Evolutionary conservation across 2,113 vertebrate species (phyloP).

Genomic region (Sus scrofa): T2T-Sscrofa CM000813.6:43451001-43451500

Average conservation of each 20-base stretch:
- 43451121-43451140: background rate
- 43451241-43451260: background rate
- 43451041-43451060: background rate
- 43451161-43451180: background rate
- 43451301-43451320: too few relatives aligned
- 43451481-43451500: too few relatives aligned
- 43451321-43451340: too few relatives aligned
- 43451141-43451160: background rate
- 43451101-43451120: background rate
- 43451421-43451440: too few relatives aligned
- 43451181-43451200: background rate
- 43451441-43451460: too few relatives aligned
- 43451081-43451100: background rate
- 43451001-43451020: background rate
- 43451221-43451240: background rate
- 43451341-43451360: too few relatives aligned
- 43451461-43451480: too few relatives aligned
- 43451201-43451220: background rate
- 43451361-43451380: too few relatives aligned
- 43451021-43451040: background rate
- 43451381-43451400: too few relatives aligned
- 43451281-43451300: too few relatives aligned
- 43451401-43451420: too few relatives aligned
- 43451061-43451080: background rate
- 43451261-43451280: too few relatives aligned